Conservation (phyloP, 2,888 invertebrate genomes). For the Pseudococcus viburni region DNA sequence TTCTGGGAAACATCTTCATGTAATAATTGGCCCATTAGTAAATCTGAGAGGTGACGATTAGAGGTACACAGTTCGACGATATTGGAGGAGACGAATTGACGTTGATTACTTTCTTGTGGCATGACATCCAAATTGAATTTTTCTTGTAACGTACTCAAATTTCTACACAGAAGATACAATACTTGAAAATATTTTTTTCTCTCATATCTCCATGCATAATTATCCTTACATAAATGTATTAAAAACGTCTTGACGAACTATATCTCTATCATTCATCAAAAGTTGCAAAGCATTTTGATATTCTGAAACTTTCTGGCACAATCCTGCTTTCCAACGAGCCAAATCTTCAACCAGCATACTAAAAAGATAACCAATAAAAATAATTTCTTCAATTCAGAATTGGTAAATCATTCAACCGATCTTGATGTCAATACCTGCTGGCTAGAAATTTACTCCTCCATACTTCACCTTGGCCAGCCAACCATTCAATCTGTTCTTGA, state of each 20-base stretch:
- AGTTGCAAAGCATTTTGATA: constrained; percentile 80
- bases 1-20: constrained; percentile 43
- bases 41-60: constrained; percentile 54
- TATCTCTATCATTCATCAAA: constrained; percentile 80
- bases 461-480: constrained; percentile 95
- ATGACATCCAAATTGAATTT: constrained; percentile 62
- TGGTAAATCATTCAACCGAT: not conserved
- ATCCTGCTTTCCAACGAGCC: constrained; percentile 86
- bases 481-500: constrained; percentile 93
- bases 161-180: constrained; percentile 37
- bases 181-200: no score
- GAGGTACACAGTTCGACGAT: constrained; percentile 39
- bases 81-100: constrained; percentile 45
- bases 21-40: constrained; percentile 59
- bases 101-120: constrained; percentile 40
- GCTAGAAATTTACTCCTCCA: constrained; percentile 97
- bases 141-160: constrained; percentile 59
- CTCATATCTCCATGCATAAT: not conserved
- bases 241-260: constrained; percentile 77
- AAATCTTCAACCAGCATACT: constrained; percentile 95
- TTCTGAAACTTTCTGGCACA: constrained; percentile 80
- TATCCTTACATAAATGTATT: constrained; percentile 77
- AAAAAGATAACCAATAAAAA: constrained; percentile 47
- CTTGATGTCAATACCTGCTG: constrained; percentile 76
- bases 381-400: not conserved